Evolutionary conservation across 2,113 vertebrate species (phyloP), one percentile per base, ranked within the genome.

Genomic region (Trichomycterus rosablanca): DNA sequence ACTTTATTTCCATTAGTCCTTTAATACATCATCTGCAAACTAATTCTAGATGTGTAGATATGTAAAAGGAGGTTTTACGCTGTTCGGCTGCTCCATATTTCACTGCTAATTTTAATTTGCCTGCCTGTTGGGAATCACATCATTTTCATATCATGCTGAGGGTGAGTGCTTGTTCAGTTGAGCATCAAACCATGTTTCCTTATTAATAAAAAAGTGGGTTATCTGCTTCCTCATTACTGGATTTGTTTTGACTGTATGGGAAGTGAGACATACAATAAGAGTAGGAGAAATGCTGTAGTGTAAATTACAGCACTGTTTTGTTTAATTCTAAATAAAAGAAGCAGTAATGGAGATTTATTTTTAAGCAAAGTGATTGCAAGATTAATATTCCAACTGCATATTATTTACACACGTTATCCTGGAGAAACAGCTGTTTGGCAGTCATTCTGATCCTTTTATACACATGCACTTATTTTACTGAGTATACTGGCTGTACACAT

Each of bases 181-280:
- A 23, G 51, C 11, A 11, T 26, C 12, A 28, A 16, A 22, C 9
- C 35, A 23, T 11, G 32, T 18, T 45, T 43, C n/a, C 34, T 37
- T 39, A 24, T 10, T 40, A 14, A 64, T 8, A 26, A 54, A n/a
- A 42, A 44, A 35, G 9, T n/a, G 22, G 52, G 14, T 24, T 55
- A 39, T 32, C 12, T 4, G 22, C 52, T 55, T 64, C 62, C 42
- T 55, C 32, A 40, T 65, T 28, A 57, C 18, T 4, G 16, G 32
- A 3, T 42, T 40, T 56, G 52, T 56, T 65, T 56, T 48, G 32
- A 56, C 52, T 22, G 18, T 30, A 30, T 16, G 6, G 52, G 62
- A 65, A 65, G 62, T 49, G n/a, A 12, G 22, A 37, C 10, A 48
- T 18, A 28, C 30, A 64, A 64, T 19, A 7, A 43, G 5, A 15